Conservation (phyloP, 2,797 vertebrate genomes). For the Pangasius djambal region DNA sequence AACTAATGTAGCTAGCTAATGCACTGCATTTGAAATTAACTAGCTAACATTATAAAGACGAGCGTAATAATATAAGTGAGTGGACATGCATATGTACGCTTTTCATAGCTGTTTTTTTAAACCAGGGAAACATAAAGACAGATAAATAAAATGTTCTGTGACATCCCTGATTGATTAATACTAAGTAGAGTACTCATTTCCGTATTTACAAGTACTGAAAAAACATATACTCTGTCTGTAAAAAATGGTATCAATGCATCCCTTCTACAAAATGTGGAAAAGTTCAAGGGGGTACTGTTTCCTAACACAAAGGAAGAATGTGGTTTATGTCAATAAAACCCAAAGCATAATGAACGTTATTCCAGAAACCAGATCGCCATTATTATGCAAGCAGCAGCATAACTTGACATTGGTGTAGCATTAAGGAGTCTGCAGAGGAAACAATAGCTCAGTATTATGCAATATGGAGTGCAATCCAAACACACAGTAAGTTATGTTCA, state of each 20-base stretch:
- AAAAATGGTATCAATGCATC: not conserved
- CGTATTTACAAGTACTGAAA: not conserved
- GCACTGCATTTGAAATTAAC: not conserved
- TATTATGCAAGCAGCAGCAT: conserved; percentile 36
- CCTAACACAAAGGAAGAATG: not conserved
- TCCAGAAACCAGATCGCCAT: conserved; percentile 21
- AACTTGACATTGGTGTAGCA: conserved; percentile 35
- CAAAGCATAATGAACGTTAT: conserved; percentile 16
- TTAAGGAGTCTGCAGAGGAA: conserved; percentile 38
- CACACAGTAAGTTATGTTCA: conserved; percentile 47
- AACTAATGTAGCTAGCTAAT: not conserved
- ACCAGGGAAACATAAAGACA: not conserved
- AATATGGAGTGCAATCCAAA: conserved; percentile 45
- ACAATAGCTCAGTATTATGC: conserved; percentile 40
- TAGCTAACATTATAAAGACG: not conserved
- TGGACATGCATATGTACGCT: not conserved
- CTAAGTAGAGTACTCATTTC: not conserved
- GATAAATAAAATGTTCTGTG: not conserved
- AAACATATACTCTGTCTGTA: not conserved
- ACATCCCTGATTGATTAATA: not conserved
- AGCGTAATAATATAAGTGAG: not conserved
- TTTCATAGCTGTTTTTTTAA: not conserved
- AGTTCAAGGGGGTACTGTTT: not conserved
- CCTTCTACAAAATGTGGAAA: not conserved
- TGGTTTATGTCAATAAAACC: conserved; percentile 8